Evolutionary conservation across 1,140 invertebrate genomes (phyloP).

Genomic region (Drosophila oshimai): DNA sequence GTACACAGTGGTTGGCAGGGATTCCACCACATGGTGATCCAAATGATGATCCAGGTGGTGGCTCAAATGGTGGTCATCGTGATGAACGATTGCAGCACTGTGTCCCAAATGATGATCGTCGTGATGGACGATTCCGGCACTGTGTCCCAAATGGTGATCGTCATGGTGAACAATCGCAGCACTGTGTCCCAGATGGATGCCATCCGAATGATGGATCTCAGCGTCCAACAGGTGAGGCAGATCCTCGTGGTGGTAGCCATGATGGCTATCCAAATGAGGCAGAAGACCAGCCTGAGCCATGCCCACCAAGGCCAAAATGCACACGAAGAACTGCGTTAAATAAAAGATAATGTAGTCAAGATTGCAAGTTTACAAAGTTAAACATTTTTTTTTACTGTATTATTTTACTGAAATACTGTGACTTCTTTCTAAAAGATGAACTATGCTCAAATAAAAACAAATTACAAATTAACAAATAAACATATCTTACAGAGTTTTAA

Average conservation of each 20-base stretch:
- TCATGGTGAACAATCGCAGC: conserved; percentile 55
- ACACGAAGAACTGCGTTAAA: conserved; percentile 57
- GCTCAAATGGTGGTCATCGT: conserved; percentile 31
- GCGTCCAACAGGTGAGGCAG: conserved; percentile 51
- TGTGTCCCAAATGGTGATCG: conserved; percentile 34
- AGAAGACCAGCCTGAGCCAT: conserved; percentile 66
- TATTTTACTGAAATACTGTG: not conserved
- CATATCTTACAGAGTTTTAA: too few relatives aligned
- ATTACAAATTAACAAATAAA: too few relatives aligned
- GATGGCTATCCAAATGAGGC: conserved; percentile 58
- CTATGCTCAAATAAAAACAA: too few relatives aligned
- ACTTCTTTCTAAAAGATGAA: too few relatives aligned
- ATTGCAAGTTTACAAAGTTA: not conserved
- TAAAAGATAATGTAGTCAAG: not conserved
- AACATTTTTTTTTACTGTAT: too few relatives aligned
- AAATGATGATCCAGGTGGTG: conserved; percentile 25
- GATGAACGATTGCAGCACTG: conserved; percentile 51
- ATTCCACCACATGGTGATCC: conserved; percentile 35
- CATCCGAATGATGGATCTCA: conserved; percentile 63
- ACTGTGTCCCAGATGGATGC: conserved; percentile 68
- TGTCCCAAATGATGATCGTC: conserved; percentile 37
- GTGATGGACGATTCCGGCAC: conserved; percentile 49
- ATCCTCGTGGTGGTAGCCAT: conserved; percentile 47
- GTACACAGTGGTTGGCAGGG: conserved; percentile 43
- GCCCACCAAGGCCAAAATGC: conserved; percentile 66